These are phyloP conservation scores for Syngnathus typhle DNA, from an alignment of 2,113 vertebrate species.

Conservation along the genomic window DNA sequence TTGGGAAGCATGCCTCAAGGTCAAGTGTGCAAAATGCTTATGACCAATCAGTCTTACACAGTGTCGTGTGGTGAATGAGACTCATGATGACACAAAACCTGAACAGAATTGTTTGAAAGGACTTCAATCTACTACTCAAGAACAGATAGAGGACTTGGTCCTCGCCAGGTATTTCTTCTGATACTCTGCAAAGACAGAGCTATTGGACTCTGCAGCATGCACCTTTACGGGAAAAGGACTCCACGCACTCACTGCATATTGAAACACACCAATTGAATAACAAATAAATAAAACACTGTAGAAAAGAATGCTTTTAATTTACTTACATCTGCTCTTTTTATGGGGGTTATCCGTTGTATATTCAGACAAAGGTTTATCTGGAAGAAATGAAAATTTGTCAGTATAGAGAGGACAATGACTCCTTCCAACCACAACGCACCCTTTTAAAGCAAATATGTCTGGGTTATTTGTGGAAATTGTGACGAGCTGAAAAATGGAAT, in stretches of 20 bases:
- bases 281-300: not conserved
- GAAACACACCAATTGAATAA: not conserved
- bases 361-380: not conserved
- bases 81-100: not conserved
- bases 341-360: not conserved
- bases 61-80: no score
- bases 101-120: no score
- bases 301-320: not conserved
- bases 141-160: not conserved
- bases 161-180: conserved; percentile 53
- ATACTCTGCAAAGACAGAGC: conserved; percentile 44
- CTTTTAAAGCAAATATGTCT: no score
- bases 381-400: not conserved
- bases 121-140: not conserved
- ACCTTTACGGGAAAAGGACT: not conserved
- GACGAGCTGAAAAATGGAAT: no score
- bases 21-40: no score
- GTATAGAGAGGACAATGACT: not conserved
- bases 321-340: not conserved
- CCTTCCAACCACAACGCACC: no score
- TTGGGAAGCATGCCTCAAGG: no score
- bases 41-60: no score
- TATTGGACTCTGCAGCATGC: not conserved
- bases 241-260: not conserved
- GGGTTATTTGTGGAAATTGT: no score